Evolutionary conservation across 2,797 vertebrate genomes (phyloP).

Genomic region (Acipenser ruthenus): DNA sequence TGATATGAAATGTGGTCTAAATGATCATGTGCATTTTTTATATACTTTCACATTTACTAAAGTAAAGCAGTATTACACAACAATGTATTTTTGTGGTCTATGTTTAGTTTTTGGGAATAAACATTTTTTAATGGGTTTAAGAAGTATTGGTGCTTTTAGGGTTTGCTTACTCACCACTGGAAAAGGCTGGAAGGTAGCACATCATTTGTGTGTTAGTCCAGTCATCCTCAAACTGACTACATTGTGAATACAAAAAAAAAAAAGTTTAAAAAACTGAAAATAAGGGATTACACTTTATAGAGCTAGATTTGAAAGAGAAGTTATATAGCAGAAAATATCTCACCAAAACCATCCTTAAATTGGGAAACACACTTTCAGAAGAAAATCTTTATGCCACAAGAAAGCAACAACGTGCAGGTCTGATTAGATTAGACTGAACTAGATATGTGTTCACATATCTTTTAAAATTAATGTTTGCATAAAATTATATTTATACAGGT

Average conservation of each 20-base stretch:
- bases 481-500: no score
- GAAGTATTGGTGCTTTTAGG: neutral
- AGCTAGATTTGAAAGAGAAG: no score
- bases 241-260: conserved; percentile 2
- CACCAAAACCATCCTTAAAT: neutral
- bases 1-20: no score
- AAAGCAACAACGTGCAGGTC: no score
- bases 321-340: neutral
- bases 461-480: no score
- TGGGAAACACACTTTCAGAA: neutral
- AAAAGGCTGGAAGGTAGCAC: conserved; percentile 36
- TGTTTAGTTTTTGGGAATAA: neutral
- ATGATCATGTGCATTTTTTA: no score
- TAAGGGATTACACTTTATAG: neutral
- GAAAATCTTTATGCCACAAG: no score
- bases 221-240: conserved; percentile 30
- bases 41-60: no score
- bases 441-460: no score
- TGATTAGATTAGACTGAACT: no score
- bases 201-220: conserved; percentile 34
- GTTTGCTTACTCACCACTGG: conserved; percentile 17
- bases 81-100: neutral
- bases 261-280: neutral
- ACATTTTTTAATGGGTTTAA: neutral
- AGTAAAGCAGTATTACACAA: neutral